Evolutionary conservation across 1,140 invertebrate species (phyloP).

Genomic region (Papilio helenus): DNA sequence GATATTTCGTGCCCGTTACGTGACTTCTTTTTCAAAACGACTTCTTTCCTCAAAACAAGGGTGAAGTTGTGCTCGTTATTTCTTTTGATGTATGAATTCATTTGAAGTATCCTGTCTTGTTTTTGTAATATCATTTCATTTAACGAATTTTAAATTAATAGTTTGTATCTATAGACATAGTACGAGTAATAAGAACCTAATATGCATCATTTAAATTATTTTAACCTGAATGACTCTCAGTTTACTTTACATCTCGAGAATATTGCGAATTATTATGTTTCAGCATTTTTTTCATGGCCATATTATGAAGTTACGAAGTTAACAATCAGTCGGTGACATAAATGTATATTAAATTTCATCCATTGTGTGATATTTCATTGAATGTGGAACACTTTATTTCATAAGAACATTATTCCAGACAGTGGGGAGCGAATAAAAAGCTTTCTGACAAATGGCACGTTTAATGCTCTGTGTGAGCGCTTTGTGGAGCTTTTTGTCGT

Average conservation of each 20-base stretch:
- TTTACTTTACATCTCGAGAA: background rate
- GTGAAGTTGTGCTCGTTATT: background rate
- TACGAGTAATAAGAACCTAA: background rate
- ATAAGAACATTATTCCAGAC: conserved; percentile 17
- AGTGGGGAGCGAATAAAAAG: conserved; percentile 12
- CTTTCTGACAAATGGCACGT: conserved; percentile 16
- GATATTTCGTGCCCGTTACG: background rate
- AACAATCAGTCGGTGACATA: background rate
- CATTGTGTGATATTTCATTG: conserved; percentile 1
- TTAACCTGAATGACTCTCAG: too few relatives aligned
- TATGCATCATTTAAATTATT: too few relatives aligned
- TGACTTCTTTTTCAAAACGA: conserved; percentile 7
- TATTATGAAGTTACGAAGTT: background rate
- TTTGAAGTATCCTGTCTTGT: background rate
- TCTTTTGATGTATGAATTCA: background rate
- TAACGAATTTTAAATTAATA: too few relatives aligned
- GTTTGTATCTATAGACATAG: too few relatives aligned
- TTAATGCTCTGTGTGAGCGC: background rate
- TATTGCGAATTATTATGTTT: background rate
- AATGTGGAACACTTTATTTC: conserved; percentile 1
- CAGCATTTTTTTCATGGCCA: background rate
- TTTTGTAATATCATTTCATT: background rate
- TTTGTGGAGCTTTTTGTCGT: conserved; percentile 4
- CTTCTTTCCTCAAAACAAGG: background rate
- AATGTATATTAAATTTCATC: background rate